Percentiles rank a stretch among this genome's conserved stretches.
These are phyloP conservation scores for Aptenodytes forsteri DNA, from an alignment of 2,113 vertebrate species.

Conservation along the genomic window DNA sequence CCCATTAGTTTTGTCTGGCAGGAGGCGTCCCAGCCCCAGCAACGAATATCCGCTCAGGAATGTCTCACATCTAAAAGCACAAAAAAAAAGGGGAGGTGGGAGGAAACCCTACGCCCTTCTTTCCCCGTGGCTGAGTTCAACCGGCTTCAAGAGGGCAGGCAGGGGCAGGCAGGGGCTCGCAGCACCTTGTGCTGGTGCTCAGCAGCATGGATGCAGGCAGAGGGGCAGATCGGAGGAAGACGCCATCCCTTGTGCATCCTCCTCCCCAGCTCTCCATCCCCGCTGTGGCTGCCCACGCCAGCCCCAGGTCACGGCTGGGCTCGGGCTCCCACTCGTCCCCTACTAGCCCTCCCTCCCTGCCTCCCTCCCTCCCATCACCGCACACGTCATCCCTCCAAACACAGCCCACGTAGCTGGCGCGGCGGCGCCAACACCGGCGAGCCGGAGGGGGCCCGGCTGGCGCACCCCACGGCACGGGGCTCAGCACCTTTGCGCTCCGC, in stretches of 20 bases:
- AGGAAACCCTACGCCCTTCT: neutral
- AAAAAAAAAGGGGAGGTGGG: neutral
- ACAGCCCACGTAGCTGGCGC: neutral
- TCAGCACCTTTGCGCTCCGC: accelerated
- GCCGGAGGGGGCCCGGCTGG: neutral
- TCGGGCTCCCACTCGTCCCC: neutral
- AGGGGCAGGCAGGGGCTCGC: neutral
- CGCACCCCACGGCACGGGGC: accelerated
- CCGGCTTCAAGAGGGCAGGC: neutral
- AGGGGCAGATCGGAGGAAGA: neutral
- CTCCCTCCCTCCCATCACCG: neutral
- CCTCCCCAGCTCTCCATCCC: neutral
- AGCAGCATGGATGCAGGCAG: neutral
- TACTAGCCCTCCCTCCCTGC: neutral
- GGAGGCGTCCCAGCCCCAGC: neutral
- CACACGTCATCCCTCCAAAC: neutral
- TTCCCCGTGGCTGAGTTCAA: neutral
- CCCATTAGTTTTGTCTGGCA: neutral
- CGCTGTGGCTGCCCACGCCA: neutral
- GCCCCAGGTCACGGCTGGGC: neutral
- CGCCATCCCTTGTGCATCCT: neutral
- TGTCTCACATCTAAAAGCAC: neutral
- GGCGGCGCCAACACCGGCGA: accelerated
- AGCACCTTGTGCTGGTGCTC: neutral
- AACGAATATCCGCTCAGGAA: conserved; percentile 9